Conservation (phyloP, 2,797 vertebrate species). For the Sardinella longiceps region DNA sequence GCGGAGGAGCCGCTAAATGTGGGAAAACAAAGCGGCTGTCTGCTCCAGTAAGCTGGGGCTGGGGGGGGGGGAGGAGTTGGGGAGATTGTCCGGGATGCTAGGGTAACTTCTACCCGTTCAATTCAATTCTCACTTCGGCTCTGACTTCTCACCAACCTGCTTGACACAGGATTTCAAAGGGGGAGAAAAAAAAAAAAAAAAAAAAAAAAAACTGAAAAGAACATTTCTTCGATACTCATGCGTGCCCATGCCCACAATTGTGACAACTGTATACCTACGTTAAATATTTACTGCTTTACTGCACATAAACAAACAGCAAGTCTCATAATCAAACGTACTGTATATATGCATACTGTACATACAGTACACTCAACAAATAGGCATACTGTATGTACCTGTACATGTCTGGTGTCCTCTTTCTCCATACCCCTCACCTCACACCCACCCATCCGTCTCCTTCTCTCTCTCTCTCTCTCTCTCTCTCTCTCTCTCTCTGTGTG, state of each 20-base stretch:
- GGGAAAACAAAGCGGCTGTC: constrained; percentile 60
- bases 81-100: constrained; percentile 61
- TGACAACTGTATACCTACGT: not conserved
- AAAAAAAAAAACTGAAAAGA: not conserved
- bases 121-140: not conserved
- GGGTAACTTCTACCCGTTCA: constrained; percentile 27
- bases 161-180: too few relatives aligned
- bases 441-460: too few relatives aligned
- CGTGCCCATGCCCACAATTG: not conserved
- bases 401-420: not conserved
- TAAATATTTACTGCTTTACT: not conserved
- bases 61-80: too few relatives aligned
- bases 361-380: too few relatives aligned
- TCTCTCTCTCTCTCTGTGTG: too few relatives aligned
- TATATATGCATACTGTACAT: not conserved
- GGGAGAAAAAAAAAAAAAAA: too few relatives aligned
- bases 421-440: not conserved
- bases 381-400: too few relatives aligned
- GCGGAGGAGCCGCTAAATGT: constrained; percentile 45
- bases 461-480: not conserved
- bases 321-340: not conserved
- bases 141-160: not conserved
- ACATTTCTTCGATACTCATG: not conserved
- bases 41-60: constrained; percentile 55
- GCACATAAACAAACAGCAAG: not conserved